Evolutionary conservation across 1,140 invertebrate species (phyloP).

Genomic region (Caerostris darwini): DNA sequence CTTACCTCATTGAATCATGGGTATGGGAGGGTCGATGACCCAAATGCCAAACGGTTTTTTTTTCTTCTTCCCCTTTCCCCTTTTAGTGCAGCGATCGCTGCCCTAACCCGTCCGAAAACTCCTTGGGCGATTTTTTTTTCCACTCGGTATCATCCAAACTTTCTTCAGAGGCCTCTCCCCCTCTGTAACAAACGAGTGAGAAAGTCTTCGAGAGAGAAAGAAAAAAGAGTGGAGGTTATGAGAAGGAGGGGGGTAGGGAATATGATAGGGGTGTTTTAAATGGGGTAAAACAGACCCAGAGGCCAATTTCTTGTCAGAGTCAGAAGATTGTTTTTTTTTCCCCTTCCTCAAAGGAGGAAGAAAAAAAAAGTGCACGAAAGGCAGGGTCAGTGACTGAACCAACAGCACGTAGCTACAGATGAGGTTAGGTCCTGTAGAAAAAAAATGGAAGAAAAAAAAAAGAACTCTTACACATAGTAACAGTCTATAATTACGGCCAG

Average conservation of each 20-base stretch:
- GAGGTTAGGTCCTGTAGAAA: not conserved
- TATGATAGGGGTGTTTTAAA: not conserved
- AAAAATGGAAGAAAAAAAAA: not conserved
- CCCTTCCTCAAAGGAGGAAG: not conserved
- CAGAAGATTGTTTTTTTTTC: not conserved
- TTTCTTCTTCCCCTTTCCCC: not conserved
- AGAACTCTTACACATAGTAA: not conserved
- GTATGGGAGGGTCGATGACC: slow-evolving; percentile 64
- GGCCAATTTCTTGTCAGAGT: slow-evolving; percentile 19
- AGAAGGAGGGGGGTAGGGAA: not conserved
- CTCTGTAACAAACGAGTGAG: not conserved
- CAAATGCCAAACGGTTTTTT: slow-evolving; percentile 59
- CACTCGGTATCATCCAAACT: not conserved
- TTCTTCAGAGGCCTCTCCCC: not conserved
- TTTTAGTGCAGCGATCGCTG: slow-evolving; percentile 3
- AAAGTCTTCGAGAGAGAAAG: not conserved
- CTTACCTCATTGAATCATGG: slow-evolving; percentile 65
- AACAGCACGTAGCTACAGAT: not conserved
- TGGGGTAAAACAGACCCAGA: slow-evolving; percentile 1
- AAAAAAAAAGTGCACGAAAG: not conserved
- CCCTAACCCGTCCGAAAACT: slow-evolving; percentile 60
- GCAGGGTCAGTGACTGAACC: slow-evolving; percentile 22
- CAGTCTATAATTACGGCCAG: slow-evolving; percentile 43
- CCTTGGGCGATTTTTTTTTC: slow-evolving; percentile 59
- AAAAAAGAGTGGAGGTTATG: slow-evolving; percentile 16